A percentile compares a stretch with the other conserved stretches of the same genome.
phyloP scores from a whole-genome alignment of 2,113 vertebrate species.

The Ophthalmolycus amberensis region DNA sequence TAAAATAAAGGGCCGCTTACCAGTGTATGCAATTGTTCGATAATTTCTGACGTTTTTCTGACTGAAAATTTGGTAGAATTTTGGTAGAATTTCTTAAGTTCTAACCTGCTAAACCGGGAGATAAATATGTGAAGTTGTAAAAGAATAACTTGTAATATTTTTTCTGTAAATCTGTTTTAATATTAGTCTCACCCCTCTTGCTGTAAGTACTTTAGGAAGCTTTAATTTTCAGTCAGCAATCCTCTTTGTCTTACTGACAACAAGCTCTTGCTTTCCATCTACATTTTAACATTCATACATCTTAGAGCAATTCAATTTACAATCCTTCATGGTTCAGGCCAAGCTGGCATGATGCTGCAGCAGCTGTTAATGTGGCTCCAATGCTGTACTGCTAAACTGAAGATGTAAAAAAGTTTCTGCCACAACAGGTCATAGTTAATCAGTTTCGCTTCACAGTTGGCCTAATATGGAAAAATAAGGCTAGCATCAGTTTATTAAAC shows the following conservation, averaged over 20 bases:
- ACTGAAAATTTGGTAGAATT: background rate
- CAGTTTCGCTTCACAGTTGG: background rate
- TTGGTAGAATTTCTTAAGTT: background rate
- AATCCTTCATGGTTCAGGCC: background rate
- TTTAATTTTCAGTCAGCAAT: background rate
- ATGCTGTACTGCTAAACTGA: background rate
- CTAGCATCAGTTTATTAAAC: background rate
- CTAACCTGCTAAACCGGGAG: background rate
- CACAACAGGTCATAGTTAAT: background rate
- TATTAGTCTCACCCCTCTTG: background rate
- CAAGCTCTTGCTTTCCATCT: slow-evolving; percentile 4
- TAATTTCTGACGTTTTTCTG: background rate
- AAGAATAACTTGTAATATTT: background rate
- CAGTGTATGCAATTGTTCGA: background rate
- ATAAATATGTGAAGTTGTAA: background rate
- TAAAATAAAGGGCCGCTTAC: background rate
- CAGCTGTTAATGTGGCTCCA: background rate
- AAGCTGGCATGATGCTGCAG: background rate
- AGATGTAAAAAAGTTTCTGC: background rate
- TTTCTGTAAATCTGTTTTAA: background rate
- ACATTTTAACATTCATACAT: slow-evolving; percentile 8
- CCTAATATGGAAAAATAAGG: background rate
- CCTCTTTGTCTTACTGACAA: background rate
- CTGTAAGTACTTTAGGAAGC: background rate
- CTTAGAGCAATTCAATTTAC: slow-evolving; percentile 6